phyloP scores from a whole-genome alignment of 64 coral and sea anemone species.

The Stichodactyla helianthus region DNA sequence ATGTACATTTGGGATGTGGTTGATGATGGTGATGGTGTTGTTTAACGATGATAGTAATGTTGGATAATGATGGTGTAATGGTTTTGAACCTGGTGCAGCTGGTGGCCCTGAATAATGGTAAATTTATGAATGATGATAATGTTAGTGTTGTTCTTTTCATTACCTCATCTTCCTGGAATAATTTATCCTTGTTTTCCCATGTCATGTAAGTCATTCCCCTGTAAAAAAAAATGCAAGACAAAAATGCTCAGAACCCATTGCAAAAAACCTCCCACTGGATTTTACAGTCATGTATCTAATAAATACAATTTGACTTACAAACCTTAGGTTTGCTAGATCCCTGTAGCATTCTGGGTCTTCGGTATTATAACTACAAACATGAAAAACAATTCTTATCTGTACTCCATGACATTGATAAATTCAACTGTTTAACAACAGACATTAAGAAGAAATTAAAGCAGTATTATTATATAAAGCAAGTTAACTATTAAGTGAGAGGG shows the following conservation, averaged over 20 bases:
- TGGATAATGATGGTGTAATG: too few species aligned
- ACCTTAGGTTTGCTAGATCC: constrained; percentile 78
- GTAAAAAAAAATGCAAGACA: background rate
- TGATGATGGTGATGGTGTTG: too few species aligned
- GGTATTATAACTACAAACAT: constrained; percentile 65
- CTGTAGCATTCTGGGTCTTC: constrained; percentile 81
- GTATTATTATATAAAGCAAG: background rate
- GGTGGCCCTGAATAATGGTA: too few species aligned
- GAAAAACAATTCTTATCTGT: background rate
- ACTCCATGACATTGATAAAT: too few species aligned
- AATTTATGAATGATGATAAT: background rate
- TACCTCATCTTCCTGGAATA: constrained; percentile 81
- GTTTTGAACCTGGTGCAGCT: too few species aligned
- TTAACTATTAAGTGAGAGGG: background rate
- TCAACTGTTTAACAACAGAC: too few species aligned
- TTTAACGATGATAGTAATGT: too few species aligned
- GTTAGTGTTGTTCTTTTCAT: background rate
- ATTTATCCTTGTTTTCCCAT: constrained; percentile 61
- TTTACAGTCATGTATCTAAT: background rate
- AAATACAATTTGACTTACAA: background rate
- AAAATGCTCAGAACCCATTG: background rate
- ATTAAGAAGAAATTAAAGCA: too few species aligned
- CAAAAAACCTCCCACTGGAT: too few species aligned
- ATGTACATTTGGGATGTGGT: too few species aligned
- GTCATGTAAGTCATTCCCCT: constrained; percentile 91